These are phyloP conservation scores for Chrysolina americana DNA, from an alignment of 2,888 invertebrate species.

Conservation along the genomic window DNA sequence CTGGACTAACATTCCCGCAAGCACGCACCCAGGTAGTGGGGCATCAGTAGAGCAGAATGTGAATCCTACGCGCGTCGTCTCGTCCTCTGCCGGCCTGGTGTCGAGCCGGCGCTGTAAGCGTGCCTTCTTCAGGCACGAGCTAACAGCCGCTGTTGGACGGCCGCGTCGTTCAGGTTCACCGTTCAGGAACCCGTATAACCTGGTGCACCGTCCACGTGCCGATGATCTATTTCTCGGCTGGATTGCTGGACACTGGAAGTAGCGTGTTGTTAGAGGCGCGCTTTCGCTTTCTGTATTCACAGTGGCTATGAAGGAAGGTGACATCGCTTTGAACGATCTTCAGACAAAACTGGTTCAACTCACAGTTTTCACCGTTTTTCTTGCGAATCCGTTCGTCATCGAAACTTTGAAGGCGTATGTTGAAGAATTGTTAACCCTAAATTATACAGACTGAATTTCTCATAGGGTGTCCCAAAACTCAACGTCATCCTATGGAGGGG, in stretches of 20 bases:
- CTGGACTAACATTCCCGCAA: background rate
- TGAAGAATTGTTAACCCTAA: no score
- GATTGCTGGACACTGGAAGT: conserved; percentile 9
- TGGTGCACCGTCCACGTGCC: conserved; percentile 50
- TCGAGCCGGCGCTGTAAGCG: conserved; percentile 30
- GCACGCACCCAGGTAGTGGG: conserved; percentile 14
- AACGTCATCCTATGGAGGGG: no score
- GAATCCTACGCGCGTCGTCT: conserved; percentile 33
- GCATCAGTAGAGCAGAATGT: conserved; percentile 25
- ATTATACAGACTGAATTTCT: no score
- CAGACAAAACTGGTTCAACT: no score
- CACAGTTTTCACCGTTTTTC: no score
- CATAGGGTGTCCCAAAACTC: no score
- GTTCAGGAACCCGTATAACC: conserved; percentile 49
- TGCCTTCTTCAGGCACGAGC: conserved; percentile 43
- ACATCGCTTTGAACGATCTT: no score
- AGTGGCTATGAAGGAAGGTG: no score
- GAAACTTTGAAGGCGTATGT: no score
- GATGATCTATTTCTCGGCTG: conserved; percentile 35
- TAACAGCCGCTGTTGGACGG: conserved; percentile 27
- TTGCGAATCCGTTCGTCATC: no score
- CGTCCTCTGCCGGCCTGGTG: conserved; percentile 25
- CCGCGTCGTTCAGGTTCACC: conserved; percentile 20
- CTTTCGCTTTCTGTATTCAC: conserved; percentile 2
- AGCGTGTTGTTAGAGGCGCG: background rate